phyloP scores from a whole-genome alignment of 1,140 invertebrate genomes.

The Homalodisca vitripennis region DNA sequence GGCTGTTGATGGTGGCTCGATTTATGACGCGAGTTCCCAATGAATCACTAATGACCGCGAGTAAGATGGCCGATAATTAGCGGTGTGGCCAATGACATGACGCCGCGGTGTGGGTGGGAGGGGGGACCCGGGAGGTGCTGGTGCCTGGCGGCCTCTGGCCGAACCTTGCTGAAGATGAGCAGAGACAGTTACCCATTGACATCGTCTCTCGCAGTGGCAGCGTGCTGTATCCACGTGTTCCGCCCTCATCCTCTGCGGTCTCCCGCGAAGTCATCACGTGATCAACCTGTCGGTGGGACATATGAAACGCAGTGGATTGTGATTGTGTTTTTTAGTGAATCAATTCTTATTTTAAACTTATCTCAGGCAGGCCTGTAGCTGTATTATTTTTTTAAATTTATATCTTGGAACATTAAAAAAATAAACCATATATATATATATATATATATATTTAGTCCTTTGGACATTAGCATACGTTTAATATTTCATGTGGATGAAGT shows the following conservation, averaged over 20 bases:
- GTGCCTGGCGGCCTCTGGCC: background rate
- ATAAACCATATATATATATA: too few relatives aligned
- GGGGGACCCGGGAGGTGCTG: slow-evolving; percentile 8
- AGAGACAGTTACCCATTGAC: slow-evolving; percentile 3
- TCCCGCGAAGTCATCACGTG: background rate
- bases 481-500: background rate
- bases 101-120: background rate
- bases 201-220: background rate
- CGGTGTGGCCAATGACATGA: slow-evolving; percentile 1
- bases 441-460: too few relatives aligned
- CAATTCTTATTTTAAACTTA: background rate
- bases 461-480: too few relatives aligned
- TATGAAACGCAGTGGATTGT: background rate
- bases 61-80: slow-evolving; percentile 19
- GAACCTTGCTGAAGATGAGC: slow-evolving; percentile 12
- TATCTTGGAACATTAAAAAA: too few relatives aligned
- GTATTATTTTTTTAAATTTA: background rate
- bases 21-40: background rate
- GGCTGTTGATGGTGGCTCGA: background rate
- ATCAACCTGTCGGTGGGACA: background rate
- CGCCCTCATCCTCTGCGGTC: too few relatives aligned
- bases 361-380: background rate
- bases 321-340: background rate
- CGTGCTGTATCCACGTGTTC: background rate
- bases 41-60: slow-evolving; percentile 11